Base-by-base conservation (phyloP, 2,113 vertebrate genomes). In the Entomyzon cyanotis region DNA sequence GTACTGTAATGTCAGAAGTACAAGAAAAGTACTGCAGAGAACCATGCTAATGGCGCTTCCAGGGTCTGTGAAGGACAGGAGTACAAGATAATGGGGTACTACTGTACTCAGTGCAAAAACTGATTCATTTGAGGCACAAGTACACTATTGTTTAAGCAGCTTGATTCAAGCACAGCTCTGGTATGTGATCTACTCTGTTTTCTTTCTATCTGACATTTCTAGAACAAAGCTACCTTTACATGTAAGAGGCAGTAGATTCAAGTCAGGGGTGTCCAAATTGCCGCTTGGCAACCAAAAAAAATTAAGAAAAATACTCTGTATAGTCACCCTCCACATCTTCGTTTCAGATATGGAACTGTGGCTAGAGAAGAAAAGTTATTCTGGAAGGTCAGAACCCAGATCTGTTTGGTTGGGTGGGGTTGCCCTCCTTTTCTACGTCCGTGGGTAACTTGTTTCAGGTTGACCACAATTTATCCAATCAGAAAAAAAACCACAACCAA, bases 1-100 rank as follows among this genome's bases (percentile, higher is more conserved):
- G 93, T 97, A 95, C 78, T 97, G 90, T 97, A 96, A 98, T 96
- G 97, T 97, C 96, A 96, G 96, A 96, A 97, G 97, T 97, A 98
- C 97, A 97, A 94, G 91, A 94, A 96, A 60, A 97, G 97, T 97
- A 98, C 97, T 94, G 89, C 81, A 97, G 96, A 94, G 93, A 97
- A 97, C 96, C 97, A 98, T 98, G 97, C 98, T 96, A 96, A 96
- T 81, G 84, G 94, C 79, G 96, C 93, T 92, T 96, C 75, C 75
- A 87, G 88, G 87, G 92, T 59, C 94, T 97, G 84, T 97, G 93
- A 97, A 93, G 95, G 83, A 96, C 94, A 94, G 86, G 92, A 94
- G 93, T 93, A 95, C 96, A 97, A 97, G 92, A 84, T 93, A 96
- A 96, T 22, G 64, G 96, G 94, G 85, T 92, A 93, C 90, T 96